Evolutionary conservation across 2,113 vertebrate genomes (phyloP).

Genomic region (Phylloscopus trochilus): DNA sequence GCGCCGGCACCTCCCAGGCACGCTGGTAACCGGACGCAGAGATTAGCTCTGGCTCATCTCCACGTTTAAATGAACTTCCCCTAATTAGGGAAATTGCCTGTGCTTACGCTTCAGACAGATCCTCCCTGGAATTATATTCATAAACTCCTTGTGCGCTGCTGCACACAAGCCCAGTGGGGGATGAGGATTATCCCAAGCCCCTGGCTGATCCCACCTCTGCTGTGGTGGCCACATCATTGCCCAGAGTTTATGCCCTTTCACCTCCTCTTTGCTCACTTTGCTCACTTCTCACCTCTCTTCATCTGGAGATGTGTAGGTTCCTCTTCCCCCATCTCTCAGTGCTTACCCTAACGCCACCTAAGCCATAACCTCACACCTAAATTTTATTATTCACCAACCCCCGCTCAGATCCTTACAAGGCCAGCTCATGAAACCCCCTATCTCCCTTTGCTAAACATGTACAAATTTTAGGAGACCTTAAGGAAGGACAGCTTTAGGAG

Average conservation of each 20-base stretch:
- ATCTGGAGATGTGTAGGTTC: not conserved
- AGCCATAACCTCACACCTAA: not conserved
- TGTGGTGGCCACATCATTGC: not conserved
- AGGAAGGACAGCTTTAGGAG: not conserved
- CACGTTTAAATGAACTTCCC: conserved; percentile 17
- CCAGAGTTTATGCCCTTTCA: not conserved
- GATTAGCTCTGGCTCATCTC: not conserved
- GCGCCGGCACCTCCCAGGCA: not conserved
- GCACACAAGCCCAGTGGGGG: not conserved
- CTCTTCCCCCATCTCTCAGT: not conserved
- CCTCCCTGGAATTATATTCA: not conserved
- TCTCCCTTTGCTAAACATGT: not conserved
- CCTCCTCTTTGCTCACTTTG: not conserved
- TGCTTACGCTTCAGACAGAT: not conserved
- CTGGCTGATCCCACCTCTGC: not conserved
- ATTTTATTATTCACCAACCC: not conserved
- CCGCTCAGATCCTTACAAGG: not conserved
- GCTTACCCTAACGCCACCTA: not conserved
- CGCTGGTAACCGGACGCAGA: not conserved
- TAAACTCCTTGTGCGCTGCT: not conserved
- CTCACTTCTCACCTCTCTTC: not conserved
- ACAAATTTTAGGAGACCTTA: not conserved
- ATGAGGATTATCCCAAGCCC: not conserved
- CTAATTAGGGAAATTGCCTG: not conserved
- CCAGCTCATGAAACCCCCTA: not conserved